These are phyloP conservation scores for Threskiornis aethiopicus DNA, from an alignment of 2,797 vertebrate genomes.

Conservation along the genomic window DNA sequence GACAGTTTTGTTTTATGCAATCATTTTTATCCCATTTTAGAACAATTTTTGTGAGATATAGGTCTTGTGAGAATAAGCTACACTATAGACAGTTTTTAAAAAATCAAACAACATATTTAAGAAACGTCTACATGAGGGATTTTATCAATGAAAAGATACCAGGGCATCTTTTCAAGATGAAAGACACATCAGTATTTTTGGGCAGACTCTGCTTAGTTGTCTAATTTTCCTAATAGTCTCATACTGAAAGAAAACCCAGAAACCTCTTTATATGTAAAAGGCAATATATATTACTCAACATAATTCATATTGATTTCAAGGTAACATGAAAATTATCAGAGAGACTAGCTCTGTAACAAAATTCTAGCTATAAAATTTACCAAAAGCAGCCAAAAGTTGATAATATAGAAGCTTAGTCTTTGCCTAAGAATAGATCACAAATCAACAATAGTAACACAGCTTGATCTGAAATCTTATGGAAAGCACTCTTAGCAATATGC, in stretches of 20 bases:
- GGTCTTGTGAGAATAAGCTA: neutral
- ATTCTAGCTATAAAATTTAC: neutral
- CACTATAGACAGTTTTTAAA: neutral
- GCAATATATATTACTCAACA: neutral
- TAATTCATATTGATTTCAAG: neutral
- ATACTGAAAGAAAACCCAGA: neutral
- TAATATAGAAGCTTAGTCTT: neutral
- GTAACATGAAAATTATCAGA: neutral
- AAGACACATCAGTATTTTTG: neutral
- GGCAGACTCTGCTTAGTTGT: neutral
- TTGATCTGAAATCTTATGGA: neutral
- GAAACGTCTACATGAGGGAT: fast-evolving
- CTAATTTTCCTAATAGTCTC: neutral
- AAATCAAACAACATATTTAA: neutral
- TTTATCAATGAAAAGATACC: neutral
- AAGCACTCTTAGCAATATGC: neutral
- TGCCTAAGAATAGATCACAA: neutral
- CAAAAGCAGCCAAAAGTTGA: neutral
- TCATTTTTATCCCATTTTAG: neutral
- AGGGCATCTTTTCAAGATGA: neutral
- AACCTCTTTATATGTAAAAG: neutral
- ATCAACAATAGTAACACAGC: neutral
- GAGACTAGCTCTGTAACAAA: neutral
- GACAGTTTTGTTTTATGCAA: neutral
- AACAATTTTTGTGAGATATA: neutral